Evolutionary conservation across 2,888 invertebrate genomes (phyloP), one percentile per base, ranked within the genome.

Genomic region (Cancer borealis): DNA sequence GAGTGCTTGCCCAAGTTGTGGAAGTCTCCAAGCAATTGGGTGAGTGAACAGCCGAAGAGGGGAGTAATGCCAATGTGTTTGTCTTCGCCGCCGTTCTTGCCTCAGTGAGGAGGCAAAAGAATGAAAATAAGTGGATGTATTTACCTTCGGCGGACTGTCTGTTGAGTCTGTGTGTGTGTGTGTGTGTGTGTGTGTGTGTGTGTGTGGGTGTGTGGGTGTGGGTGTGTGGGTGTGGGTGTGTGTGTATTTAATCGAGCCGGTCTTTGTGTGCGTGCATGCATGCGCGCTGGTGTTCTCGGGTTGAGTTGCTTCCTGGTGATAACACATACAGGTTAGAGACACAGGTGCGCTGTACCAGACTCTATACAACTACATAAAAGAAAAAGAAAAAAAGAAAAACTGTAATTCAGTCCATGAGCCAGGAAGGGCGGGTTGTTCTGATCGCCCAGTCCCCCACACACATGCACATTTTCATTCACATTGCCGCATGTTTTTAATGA

Each of bases 161-260:
- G 21, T 88, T 49, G 88, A 8, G 54, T 90, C 21, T 49, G 90
- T 26, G 54, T 49, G 54, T 47, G 12, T 49, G 21, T 47, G 89
- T 89, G 89, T 89, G 46, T 89, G 89, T 89, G 47, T 49, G 46
- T 89, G 89, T 89, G 89, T 89, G 89, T 89, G 89, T 49, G 89
- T 89, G 88, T 88, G 89, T 47, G 89, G 47, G 89, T 89, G 47
- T 89, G 88, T 88, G 88, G 47, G 46, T 89, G 90, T 54, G 90
- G 54, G n/a, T 90, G 49, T 90, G 49, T 90, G 49, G 45, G 88
- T 49, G 26, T 49, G 89, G 49, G 49, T 90, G 89, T 90, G 49
- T 90, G 89, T 90, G 84, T 39, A 12, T 79, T 60, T 60, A 21
- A 60, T 60, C 60, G 0, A 21, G 21, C 21, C 21, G 17, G 21